These are phyloP conservation scores for Myotis pilosus DNA, from an alignment of 2,797 vertebrate species.

Conservation along the genomic window DNA sequence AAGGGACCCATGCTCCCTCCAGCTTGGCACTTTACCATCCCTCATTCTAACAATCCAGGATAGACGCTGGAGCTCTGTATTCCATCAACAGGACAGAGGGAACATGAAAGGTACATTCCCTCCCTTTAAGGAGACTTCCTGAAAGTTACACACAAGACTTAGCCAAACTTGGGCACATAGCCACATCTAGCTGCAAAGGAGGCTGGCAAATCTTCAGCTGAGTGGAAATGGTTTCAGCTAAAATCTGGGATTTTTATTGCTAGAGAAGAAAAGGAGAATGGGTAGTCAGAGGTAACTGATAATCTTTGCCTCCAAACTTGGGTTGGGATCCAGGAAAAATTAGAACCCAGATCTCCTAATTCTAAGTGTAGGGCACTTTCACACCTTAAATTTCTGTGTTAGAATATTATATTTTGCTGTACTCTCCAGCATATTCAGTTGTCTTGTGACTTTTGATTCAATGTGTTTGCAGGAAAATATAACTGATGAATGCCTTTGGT, in stretches of 20 bases:
- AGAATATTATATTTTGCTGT: conserved; percentile 1
- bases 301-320: neutral
- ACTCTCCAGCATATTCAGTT: neutral
- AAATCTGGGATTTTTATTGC: neutral
- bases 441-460: neutral
- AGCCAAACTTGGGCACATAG: neutral
- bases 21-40: neutral
- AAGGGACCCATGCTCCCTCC: neutral
- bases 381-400: neutral
- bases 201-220: neutral
- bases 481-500: neutral
- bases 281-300: neutral
- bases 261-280: neutral
- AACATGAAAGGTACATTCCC: neutral
- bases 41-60: neutral
- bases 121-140: neutral
- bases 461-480: neutral
- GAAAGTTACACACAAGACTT: neutral
- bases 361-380: neutral
- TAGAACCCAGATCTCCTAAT: neutral
- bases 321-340: neutral
- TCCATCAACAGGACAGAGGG: neutral
- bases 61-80: neutral
- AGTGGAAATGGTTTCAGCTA: neutral
- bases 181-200: neutral